Conservation (phyloP, 2,113 vertebrate species). For the Rissa tridactyla region DNA sequence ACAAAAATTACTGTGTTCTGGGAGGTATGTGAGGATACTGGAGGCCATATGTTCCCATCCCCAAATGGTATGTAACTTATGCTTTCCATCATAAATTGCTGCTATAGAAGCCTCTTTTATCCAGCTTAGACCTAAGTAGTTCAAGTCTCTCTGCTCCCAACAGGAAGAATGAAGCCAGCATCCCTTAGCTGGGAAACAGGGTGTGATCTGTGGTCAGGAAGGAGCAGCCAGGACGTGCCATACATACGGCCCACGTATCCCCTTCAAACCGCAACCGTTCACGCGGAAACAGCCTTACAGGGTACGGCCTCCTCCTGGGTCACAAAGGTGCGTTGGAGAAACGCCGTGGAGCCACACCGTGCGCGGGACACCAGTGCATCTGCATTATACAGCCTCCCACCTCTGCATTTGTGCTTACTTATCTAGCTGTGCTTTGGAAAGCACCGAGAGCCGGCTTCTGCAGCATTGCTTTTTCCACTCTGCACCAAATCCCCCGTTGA, state of each 20-base stretch:
- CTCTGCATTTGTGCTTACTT: background rate
- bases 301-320: background rate
- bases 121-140: background rate
- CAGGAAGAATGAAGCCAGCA: background rate
- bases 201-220: background rate
- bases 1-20: background rate
- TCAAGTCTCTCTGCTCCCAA: background rate
- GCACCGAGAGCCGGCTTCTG: background rate
- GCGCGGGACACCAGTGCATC: background rate
- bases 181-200: background rate
- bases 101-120: conserved; percentile 4
- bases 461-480: background rate
- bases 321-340: background rate
- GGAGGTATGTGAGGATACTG: background rate
- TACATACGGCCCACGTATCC: background rate
- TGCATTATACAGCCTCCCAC: background rate
- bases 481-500: rapidly evolving
- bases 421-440: background rate
- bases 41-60: background rate
- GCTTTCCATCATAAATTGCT: background rate
- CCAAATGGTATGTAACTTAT: background rate
- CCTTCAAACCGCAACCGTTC: background rate
- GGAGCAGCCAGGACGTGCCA: background rate
- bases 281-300: background rate
- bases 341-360: rapidly evolving